Evolutionary conservation across 1,140 invertebrate species (phyloP).

Genomic region (Ceratina japonica): DNA sequence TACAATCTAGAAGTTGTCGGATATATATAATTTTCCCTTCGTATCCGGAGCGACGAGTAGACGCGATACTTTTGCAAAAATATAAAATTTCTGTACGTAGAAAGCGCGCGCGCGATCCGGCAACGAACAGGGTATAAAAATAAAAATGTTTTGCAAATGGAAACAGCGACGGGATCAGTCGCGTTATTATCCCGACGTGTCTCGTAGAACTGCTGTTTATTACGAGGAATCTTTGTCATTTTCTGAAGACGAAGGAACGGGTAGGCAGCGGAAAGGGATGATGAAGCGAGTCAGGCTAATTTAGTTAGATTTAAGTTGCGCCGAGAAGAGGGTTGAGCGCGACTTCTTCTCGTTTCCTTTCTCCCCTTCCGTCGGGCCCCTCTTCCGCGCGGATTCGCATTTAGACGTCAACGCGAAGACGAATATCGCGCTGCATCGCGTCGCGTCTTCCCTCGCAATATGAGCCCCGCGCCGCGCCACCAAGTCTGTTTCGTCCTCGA

Average conservation of each 20-base stretch:
- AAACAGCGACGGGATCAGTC: no score
- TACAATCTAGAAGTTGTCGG: no score
- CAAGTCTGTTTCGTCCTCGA: slow-evolving; percentile 9
- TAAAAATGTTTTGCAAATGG: no score
- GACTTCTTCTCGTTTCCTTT: slow-evolving; percentile 14
- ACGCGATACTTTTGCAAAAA: no score
- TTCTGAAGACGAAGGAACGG: no score
- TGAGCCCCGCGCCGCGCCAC: background rate
- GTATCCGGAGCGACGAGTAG: background rate
- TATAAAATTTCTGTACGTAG: no score
- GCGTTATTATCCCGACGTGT: background rate
- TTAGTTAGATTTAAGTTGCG: background rate
- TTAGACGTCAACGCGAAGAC: slow-evolving; percentile 23
- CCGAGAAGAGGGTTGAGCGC: background rate
- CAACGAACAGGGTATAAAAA: no score
- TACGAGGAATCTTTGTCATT: background rate
- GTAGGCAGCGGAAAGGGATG: background rate
- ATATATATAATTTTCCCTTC: background rate
- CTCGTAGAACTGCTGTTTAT: background rate
- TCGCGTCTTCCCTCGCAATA: slow-evolving; percentile 12
- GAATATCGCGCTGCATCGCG: background rate
- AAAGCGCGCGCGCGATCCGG: no score
- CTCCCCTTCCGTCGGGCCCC: background rate
- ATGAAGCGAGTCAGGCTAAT: background rate
- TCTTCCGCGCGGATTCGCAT: background rate